Percentiles rank a stretch among this genome's conserved stretches.
Evolutionary conservation across 64 coral and sea anemone genomes (phyloP).

Genomic region (Montipora sp.): DNA sequence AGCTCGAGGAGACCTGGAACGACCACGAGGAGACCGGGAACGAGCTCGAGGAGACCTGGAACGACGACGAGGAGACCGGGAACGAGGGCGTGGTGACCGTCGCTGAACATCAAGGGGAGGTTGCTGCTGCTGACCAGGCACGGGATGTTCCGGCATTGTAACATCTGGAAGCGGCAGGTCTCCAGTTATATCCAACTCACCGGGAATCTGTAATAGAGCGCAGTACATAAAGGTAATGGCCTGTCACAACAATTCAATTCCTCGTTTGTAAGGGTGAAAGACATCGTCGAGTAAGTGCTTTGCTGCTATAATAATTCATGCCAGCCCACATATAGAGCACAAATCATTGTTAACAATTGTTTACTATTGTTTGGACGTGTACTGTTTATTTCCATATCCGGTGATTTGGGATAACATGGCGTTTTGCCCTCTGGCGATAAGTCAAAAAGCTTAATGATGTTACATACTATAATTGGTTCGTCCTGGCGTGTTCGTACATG

Average conservation of each 20-base stretch:
- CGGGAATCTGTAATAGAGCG: not conserved
- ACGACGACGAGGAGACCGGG: not conserved
- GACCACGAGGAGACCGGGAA: not conserved
- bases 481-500: not conserved
- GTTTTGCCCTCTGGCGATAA: not conserved
- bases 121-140: not conserved
- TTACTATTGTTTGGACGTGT: too few species aligned
- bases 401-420: too few species aligned
- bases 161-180: not conserved
- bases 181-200: slow-evolving; percentile 30
- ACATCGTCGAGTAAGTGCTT: too few species aligned
- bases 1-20: not conserved
- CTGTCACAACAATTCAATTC: not conserved
- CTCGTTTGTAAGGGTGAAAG: not conserved
- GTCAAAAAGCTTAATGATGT: not conserved
- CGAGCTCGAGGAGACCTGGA: not conserved
- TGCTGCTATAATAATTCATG: too few species aligned
- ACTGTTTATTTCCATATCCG: too few species aligned
- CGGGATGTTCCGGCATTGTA: not conserved
- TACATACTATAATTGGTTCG: slow-evolving; percentile 17
- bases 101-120: not conserved
- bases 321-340: too few species aligned
- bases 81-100: slow-evolving; percentile 1
- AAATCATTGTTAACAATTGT: too few species aligned
- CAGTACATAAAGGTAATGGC: not conserved